Base-by-base conservation (phyloP, 1,140 invertebrate genomes). In the Stegodyphus mimosarum region DNA sequence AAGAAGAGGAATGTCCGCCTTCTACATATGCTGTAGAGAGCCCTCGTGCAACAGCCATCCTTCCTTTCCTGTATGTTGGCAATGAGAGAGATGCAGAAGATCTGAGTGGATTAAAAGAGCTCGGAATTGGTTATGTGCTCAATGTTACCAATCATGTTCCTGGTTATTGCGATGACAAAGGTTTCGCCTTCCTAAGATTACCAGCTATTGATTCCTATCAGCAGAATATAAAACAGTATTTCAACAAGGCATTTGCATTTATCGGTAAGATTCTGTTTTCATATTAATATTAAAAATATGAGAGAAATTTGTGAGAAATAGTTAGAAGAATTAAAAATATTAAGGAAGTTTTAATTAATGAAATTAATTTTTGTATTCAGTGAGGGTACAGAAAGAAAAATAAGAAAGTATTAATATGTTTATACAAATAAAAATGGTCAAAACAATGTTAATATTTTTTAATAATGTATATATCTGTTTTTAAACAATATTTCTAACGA, bases 201-300 rank as follows among this genome's bases (percentile, higher is more conserved):
- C 95, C 95, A 33, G 96, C 95, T 67, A 93, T 93, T 49, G 96
- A 97, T 91, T 95, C 94, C 66, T 94, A 95, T 11, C 95, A 96
- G 88, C 96, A 97, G 90, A 97, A 97, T 91, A 93, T 97, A 15
- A 95, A 95, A 88, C 96, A 97, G 92, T 97, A 96, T 92, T 97
- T 97, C 91, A 95, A 96, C 89, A 95, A 96, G 90, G 95, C 96
- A 80, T 96, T 95, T 90, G 93, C 95, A 87, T 97, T 97, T 91
- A 97, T 97, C 89, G 96, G 96, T 97, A 91, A 94, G 94, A 92
- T 53, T 72, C 17, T 60, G 0, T 10, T 33, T 33, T 33, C 33
- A 1, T 33, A 33, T 33, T 33, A 33, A 33, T 33, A 33, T 33
- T 33, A 33, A 33, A 33, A 33, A 33, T 33, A 33, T 3, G 33